Evolutionary conservation across 1,140 invertebrate species (phyloP), one percentile per base, ranked within the genome.

Genomic region (Nasonia vitripennis): DNA sequence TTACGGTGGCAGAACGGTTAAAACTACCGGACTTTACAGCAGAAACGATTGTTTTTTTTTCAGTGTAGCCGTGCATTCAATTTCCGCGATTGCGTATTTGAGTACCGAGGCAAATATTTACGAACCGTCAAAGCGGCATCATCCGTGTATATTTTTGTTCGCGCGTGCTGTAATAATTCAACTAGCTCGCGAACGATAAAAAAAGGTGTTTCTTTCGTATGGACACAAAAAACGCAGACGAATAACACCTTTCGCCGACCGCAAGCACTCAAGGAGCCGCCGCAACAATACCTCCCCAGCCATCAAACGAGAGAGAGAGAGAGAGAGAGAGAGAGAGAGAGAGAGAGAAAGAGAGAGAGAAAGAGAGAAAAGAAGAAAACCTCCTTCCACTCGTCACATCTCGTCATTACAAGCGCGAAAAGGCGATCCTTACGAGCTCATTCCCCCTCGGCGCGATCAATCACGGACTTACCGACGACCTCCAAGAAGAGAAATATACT

Each of bases 401-500:
- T 62, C 55, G 55, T 62, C 55, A 62, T 62, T 62, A 62, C 55
- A 62, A 62, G 55, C 55, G 51, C 4, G 20, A 62, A 5, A 12
- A 0, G 55, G 55, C 55, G 17, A 71, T 27, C 70, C 70, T 71
- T 9, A 51, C 75, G 55, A 20, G 20, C 23, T n/a, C 23, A 20
- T n/a, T 23, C 10, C 68, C 23, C 31, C 68, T 11, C 14, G 79
- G 87, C 78, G 55, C 85, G 84, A 55, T 88, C 88, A 88, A 89
- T 89, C 89, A 87, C 88, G 94, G 73, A 82, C 97, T 96, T 94
- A 98, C 97, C 97, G 85, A 97, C 96, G 86, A 98, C 97, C 90
- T 96, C 95, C 85, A 98, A 94, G 87, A 95, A 95, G 79, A 98
- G 92, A 93, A 97, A 97, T 94, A 97, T 96, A 92, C 96, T 97